Conservation (phyloP, 2,888 invertebrate genomes). For the Heteromurus nitidus region DNA sequence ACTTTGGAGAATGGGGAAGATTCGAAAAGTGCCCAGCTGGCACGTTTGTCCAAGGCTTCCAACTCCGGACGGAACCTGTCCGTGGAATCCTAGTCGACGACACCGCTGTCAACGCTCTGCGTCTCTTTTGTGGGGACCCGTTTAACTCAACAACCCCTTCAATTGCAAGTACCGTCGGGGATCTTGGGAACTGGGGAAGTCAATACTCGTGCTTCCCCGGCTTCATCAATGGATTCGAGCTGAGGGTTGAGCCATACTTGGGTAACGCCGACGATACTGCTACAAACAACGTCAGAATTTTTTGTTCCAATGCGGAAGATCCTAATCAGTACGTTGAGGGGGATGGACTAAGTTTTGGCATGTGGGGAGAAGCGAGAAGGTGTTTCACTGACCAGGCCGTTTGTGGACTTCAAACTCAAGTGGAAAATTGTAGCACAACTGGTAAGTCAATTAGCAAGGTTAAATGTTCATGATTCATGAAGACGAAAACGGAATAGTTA, state of each 20-base stretch:
- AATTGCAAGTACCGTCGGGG: slow-evolving; percentile 31
- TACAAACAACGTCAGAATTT: slow-evolving; percentile 44
- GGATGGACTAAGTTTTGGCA: slow-evolving; percentile 42
- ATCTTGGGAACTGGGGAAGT: slow-evolving; percentile 49
- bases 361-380: slow-evolving; percentile 10
- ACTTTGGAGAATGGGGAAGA: slow-evolving; percentile 56
- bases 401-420: slow-evolving; percentile 61
- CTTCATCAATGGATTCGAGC: slow-evolving; percentile 22
- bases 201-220: slow-evolving; percentile 43
- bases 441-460: too few species aligned
- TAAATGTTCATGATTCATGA: too few species aligned
- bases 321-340: slow-evolving; percentile 47
- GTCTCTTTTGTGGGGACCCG: slow-evolving; percentile 53
- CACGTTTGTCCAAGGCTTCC: slow-evolving; percentile 42
- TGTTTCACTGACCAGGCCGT: slow-evolving; percentile 42
- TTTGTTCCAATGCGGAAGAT: slow-evolving; percentile 15
- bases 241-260: not conserved
- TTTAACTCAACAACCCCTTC: not conserved
- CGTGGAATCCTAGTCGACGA: slow-evolving; percentile 25
- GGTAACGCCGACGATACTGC: slow-evolving; percentile 46
- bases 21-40: slow-evolving; percentile 45
- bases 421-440: slow-evolving; percentile 35
- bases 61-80: slow-evolving; percentile 46
- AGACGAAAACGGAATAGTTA: too few species aligned
- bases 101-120: slow-evolving; percentile 33